Evolutionary conservation across 2,797 vertebrate species (phyloP).

Genomic region (Bovichtus diacanthus): DNA sequence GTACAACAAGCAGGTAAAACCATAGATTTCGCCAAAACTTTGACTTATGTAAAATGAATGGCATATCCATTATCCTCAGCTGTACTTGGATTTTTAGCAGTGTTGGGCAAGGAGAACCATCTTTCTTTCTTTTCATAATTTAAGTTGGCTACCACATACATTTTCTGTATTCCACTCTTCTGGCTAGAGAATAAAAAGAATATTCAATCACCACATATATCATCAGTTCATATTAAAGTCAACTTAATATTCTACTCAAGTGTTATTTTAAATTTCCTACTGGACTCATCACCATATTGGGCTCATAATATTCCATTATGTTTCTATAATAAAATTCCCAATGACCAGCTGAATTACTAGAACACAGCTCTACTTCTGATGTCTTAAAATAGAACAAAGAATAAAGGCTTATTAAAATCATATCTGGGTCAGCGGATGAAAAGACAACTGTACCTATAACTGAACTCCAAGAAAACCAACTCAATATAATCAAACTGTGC

Average conservation of each 20-base stretch:
- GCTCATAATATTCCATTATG: constrained; percentile 14
- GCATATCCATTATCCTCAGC: no score
- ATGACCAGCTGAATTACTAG: constrained; percentile 28
- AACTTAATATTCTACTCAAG: constrained; percentile 6
- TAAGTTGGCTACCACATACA: not conserved
- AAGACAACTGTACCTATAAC: constrained; percentile 42
- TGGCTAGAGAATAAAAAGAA: constrained; percentile 18
- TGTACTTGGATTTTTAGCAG: no score
- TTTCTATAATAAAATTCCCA: constrained; percentile 50
- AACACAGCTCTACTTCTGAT: constrained; percentile 7
- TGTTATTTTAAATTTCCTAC: constrained; percentile 3
- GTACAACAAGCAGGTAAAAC: no score
- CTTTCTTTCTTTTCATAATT: not conserved
- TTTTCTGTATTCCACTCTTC: not conserved
- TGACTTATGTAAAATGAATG: no score
- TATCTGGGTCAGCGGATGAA: constrained; percentile 45
- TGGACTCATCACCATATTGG: not conserved
- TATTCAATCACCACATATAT: constrained; percentile 14
- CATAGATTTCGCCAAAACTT: no score
- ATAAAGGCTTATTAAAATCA: constrained; percentile 26
- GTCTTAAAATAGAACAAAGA: constrained; percentile 46
- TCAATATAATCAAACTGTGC: constrained; percentile 15
- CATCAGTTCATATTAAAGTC: constrained; percentile 26
- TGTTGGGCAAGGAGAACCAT: not conserved
- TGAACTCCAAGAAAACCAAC: constrained; percentile 7